These are phyloP conservation scores for Corythoichthys intestinalis DNA, from an alignment of 2,113 vertebrate genomes.

Conservation along the genomic window DNA sequence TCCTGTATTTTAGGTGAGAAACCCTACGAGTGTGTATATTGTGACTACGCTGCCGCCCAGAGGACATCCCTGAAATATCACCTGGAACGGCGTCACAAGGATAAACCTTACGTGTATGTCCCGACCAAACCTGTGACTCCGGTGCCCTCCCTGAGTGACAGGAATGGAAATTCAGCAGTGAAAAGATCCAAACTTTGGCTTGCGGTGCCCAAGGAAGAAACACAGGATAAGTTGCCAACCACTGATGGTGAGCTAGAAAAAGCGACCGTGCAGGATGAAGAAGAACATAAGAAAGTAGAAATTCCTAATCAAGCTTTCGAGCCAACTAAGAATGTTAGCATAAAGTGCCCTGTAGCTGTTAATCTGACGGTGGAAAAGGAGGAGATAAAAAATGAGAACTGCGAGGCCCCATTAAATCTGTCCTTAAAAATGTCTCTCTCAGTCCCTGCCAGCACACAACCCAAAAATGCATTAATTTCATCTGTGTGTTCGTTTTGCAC, in stretches of 20 bases:
- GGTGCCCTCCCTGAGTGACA: constrained; percentile 28
- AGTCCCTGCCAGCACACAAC: constrained; percentile 58
- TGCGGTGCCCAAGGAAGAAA: constrained; percentile 10
- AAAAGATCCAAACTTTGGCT: constrained; percentile 73
- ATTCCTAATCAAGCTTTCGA: constrained; percentile 21
- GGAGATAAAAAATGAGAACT: constrained; percentile 39
- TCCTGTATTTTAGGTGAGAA: constrained; percentile 83
- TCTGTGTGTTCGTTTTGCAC: constrained; percentile 80
- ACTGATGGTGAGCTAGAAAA: constrained; percentile 10
- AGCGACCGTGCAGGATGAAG: constrained; percentile 25
- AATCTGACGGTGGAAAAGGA: constrained; percentile 52
- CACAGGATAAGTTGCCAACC: constrained; percentile 28
- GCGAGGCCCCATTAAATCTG: constrained; percentile 81
- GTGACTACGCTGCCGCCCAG: constrained; percentile 94
- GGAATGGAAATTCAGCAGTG: constrained; percentile 42
- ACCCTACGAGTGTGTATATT: constrained; percentile 93
- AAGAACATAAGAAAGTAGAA: constrained; percentile 27
- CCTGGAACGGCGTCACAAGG: constrained; percentile 90
- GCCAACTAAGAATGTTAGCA: constrained; percentile 13
- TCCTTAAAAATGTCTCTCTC: constrained; percentile 70
- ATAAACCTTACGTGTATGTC: constrained; percentile 71
- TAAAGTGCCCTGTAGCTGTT: constrained; percentile 36
- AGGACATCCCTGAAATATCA: constrained; percentile 95
- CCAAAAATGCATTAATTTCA: constrained; percentile 62
- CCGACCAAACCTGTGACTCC: constrained; percentile 45